A percentile compares a stretch with the other conserved stretches of the same genome.
phyloP scores from a whole-genome alignment of 2,797 vertebrate species.

The Manis crassicaudata region DNA sequence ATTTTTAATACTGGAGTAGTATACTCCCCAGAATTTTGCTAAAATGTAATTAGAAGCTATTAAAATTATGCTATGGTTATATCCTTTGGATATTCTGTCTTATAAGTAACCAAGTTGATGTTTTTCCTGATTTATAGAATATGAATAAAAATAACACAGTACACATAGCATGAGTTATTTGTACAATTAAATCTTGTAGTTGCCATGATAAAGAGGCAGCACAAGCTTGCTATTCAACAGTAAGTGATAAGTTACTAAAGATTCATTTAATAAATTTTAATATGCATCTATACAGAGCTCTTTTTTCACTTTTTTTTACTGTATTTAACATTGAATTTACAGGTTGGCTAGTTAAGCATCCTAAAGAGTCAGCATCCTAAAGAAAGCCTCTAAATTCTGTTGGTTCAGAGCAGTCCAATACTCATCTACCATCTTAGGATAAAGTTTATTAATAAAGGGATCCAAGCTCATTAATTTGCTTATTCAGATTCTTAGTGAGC shows the following conservation, averaged over 20 bases:
- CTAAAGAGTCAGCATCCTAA: background rate
- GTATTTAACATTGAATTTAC: background rate
- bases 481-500: background rate
- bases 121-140: background rate
- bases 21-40: background rate
- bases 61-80: constrained; percentile 8
- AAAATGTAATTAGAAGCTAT: constrained; percentile 46
- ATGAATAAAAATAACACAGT: background rate
- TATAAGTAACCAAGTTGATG: background rate
- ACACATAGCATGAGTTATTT: background rate
- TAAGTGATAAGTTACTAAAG: background rate
- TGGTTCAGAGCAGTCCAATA: background rate
- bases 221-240: background rate
- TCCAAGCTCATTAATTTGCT: background rate
- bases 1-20: background rate
- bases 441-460: background rate
- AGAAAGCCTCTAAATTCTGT: background rate
- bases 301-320: background rate
- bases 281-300: background rate
- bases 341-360: background rate
- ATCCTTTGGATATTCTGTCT: background rate
- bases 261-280: background rate
- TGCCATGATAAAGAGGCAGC: background rate
- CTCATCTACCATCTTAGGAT: background rate
- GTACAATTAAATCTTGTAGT: background rate